A percentile compares a stretch with the other conserved stretches of the same genome.
phyloP scores from a whole-genome alignment of 2,113 vertebrate genomes.

The Trochalopteron elliotii region DNA sequence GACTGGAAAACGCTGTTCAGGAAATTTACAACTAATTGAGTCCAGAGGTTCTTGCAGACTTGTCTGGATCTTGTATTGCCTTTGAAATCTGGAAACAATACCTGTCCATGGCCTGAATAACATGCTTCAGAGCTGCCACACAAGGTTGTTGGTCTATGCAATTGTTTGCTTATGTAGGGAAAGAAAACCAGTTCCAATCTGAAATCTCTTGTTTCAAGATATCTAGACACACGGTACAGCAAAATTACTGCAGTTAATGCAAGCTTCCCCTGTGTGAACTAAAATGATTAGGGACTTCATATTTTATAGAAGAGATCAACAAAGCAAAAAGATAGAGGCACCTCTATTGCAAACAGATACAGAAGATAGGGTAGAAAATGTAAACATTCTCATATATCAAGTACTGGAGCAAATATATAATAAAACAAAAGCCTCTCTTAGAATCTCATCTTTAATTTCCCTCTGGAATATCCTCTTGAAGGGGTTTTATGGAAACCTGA shows the following conservation, averaged over 20 bases:
- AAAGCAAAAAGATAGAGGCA: background rate
- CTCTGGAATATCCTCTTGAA: background rate
- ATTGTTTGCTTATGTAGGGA: background rate
- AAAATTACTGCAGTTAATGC: background rate
- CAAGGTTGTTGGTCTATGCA: background rate
- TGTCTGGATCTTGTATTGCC: background rate
- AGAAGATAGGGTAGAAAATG: background rate
- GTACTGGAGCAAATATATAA: background rate
- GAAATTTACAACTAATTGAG: background rate
- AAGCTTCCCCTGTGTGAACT: background rate
- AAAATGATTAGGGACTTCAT: background rate
- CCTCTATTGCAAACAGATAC: background rate
- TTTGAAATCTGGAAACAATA: constrained; percentile 28
- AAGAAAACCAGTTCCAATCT: background rate
- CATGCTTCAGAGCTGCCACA: background rate
- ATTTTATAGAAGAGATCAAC: background rate
- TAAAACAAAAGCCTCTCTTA: background rate
- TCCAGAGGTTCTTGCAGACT: background rate
- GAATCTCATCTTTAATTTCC: background rate
- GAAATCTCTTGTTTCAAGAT: background rate
- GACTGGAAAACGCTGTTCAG: background rate
- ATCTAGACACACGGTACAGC: background rate
- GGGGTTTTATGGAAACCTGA: background rate
- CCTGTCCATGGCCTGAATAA: background rate
- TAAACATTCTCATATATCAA: constrained; percentile 1